These are phyloP conservation scores for Heliconius hortense DNA, from an alignment of 2,888 invertebrate species.

Conservation along the genomic window DNA sequence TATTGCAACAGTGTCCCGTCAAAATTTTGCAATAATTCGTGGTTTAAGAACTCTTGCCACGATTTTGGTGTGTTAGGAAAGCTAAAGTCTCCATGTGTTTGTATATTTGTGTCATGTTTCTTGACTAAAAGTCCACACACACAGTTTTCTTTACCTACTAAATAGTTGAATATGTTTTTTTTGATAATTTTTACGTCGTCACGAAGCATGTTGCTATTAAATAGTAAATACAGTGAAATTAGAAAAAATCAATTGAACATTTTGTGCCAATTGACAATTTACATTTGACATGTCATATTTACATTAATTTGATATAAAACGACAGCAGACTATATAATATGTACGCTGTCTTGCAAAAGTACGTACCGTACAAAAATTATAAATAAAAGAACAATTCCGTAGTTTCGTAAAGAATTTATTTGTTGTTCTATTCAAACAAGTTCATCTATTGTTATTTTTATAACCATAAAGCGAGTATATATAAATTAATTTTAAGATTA, in stretches of 20 bases:
- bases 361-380: not conserved
- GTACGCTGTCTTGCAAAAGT: not conserved
- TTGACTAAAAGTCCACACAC: constrained; percentile 69
- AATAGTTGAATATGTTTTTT: constrained; percentile 52
- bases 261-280: not conserved
- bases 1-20: constrained; percentile 53
- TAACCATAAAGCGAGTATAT: not conserved
- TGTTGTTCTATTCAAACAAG: not conserved
- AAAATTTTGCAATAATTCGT: constrained; percentile 39
- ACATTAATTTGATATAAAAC: not conserved
- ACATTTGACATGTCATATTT: not conserved
- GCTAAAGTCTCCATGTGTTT: constrained; percentile 84
- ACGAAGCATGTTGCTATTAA: constrained; percentile 39
- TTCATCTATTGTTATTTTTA: not conserved
- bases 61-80: constrained; percentile 81
- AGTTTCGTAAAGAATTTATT: not conserved
- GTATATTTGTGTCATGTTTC: constrained; percentile 81
- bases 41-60: constrained; percentile 75
- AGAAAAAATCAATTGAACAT: not conserved
- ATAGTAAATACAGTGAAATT: not conserved
- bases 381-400: not conserved
- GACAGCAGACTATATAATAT: not conserved
- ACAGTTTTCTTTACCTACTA: constrained; percentile 50
- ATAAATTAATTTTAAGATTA: not conserved
- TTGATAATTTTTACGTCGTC: constrained; percentile 54